Percentiles rank a stretch among this genome's conserved stretches.
Conservation (phyloP, 1,140 invertebrate species). For the Scaptodrosophila lebanonensis region DNA sequence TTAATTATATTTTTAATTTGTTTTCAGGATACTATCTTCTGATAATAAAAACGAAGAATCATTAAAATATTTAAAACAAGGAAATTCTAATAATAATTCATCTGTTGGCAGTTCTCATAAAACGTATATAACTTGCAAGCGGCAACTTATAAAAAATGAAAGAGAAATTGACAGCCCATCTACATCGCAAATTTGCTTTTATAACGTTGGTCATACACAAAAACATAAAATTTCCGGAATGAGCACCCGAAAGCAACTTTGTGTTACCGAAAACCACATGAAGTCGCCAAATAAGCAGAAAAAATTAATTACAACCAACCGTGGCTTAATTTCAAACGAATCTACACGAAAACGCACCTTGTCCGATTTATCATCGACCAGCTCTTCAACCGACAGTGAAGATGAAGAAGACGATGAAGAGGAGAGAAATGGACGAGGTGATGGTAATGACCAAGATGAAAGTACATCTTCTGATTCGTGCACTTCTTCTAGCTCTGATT, state of each 20-base stretch:
- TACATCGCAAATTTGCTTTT: conserved; percentile 49
- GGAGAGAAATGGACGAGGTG: conserved; percentile 47
- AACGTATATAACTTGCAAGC: conserved; percentile 26
- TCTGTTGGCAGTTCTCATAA: not conserved
- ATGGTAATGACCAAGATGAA: conserved; percentile 65
- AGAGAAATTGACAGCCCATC: conserved; percentile 46
- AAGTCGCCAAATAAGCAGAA: conserved; percentile 45
- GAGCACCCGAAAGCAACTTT: conserved; percentile 22
- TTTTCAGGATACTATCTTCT: too few species aligned
- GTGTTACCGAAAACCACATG: conserved; percentile 26
- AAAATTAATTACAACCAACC: conserved; percentile 30
- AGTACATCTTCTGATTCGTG: conserved; percentile 72
- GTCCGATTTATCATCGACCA: conserved; percentile 66
- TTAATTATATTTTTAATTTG: too few species aligned
- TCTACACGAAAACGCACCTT: conserved; percentile 58
- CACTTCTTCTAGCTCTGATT: conserved; percentile 77
- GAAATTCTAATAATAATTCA: too few species aligned
- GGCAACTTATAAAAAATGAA: conserved; percentile 53
- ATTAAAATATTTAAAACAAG: too few species aligned
- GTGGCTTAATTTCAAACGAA: conserved; percentile 42
- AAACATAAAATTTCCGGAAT: conserved; percentile 32
- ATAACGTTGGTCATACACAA: conserved; percentile 32
- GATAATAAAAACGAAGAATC: too few species aligned
- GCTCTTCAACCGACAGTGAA: conserved; percentile 72
- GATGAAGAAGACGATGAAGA: conserved; percentile 73